Conservation (phyloP, 2,888 invertebrate species). For the Pyrocoelia pectoralis region DNA sequence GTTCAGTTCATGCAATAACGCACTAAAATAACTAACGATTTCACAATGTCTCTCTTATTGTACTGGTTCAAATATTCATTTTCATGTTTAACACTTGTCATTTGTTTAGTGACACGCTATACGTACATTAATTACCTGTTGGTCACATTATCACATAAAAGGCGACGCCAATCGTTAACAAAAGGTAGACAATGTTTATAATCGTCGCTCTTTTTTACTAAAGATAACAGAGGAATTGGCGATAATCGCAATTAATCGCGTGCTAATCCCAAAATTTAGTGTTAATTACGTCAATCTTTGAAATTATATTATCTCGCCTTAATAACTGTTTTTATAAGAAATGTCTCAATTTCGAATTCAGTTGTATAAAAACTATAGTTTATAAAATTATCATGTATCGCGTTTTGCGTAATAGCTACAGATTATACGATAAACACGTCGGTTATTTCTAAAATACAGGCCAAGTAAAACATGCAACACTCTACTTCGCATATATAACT, state of each 20-base stretch:
- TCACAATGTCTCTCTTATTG: conserved; percentile 41
- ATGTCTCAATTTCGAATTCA: conserved; percentile 30
- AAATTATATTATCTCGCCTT: conserved; percentile 1
- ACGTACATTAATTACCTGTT: conserved; percentile 41
- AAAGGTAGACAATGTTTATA: conserved; percentile 17
- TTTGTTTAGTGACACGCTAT: conserved; percentile 44
- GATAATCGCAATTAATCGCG: background rate
- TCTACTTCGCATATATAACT: conserved; percentile 32
- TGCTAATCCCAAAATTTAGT: background rate
- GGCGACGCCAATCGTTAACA: conserved; percentile 17
- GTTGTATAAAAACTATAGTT: conserved; percentile 31
- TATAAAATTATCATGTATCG: conserved; percentile 45
- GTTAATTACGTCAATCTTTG: conserved; percentile 1
- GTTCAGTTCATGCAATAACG: conserved; percentile 18
- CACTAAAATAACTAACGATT: conserved; percentile 13
- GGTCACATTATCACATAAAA: conserved; percentile 26
- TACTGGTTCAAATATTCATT: conserved; percentile 38
- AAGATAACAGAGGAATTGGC: too few species aligned
- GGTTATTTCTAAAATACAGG: conserved; percentile 47
- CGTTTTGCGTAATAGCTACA: conserved; percentile 49
- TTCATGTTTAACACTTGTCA: conserved; percentile 46
- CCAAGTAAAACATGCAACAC: conserved; percentile 43
- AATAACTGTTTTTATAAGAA: conserved; percentile 8
- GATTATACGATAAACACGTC: conserved; percentile 45
- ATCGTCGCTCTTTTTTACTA: conserved; percentile 8